phyloP scores from a whole-genome alignment of 2,113 vertebrate species.

The Apodemus sylvaticus region DNA sequence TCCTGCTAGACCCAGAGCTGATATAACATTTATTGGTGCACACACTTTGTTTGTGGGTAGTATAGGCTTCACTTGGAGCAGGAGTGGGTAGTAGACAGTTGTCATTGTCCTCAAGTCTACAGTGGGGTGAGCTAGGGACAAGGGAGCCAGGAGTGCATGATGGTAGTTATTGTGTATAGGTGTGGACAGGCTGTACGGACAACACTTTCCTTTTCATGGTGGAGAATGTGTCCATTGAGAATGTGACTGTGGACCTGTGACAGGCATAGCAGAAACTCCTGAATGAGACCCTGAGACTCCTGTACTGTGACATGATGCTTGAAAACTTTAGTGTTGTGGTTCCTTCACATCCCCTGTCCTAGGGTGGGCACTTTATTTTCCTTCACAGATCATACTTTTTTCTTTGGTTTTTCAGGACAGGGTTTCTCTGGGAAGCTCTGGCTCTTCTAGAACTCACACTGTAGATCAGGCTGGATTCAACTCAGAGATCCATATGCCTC shows the following conservation, averaged over 20 bases:
- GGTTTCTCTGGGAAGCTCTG: neutral
- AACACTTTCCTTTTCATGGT: neutral
- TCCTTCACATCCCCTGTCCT: neutral
- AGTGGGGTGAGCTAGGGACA: neutral
- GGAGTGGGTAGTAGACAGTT: neutral
- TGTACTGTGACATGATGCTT: neutral
- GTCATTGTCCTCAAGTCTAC: neutral
- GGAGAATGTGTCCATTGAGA: neutral
- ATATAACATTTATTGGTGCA: neutral
- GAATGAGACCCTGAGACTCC: neutral
- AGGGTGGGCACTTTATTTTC: neutral
- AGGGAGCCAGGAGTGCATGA: neutral
- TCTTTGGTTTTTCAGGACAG: neutral
- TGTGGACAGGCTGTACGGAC: neutral
- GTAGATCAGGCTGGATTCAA: neutral
- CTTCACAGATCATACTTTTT: neutral
- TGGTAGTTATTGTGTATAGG: neutral
- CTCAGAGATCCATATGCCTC: neutral
- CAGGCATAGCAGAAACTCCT: neutral
- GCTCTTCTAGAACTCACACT: neutral
- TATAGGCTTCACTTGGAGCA: neutral
- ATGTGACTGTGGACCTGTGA: neutral
- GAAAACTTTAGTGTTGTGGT: neutral
- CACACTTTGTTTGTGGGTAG: neutral
- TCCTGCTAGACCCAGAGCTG: neutral